phyloP scores from a whole-genome alignment of 2,888 invertebrate species.

The Steinernema scapterisci region DNA sequence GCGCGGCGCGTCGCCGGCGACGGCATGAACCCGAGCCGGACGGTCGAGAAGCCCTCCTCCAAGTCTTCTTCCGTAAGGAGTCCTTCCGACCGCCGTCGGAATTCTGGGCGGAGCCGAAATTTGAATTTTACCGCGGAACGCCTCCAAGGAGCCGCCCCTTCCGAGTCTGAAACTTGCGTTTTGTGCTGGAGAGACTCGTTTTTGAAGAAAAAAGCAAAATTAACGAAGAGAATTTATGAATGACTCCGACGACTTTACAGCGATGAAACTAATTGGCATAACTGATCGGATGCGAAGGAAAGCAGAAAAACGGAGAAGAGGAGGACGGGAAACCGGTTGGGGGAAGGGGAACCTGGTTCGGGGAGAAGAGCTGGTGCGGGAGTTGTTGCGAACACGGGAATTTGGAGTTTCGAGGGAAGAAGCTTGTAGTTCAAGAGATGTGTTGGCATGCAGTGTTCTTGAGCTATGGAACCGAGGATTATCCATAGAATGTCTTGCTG shows the following conservation, averaged over 20 bases:
- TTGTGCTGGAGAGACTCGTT: neutral
- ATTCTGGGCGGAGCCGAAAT: neutral
- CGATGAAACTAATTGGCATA: slow-evolving; percentile 23
- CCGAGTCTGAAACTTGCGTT: neutral
- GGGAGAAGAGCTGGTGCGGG: neutral
- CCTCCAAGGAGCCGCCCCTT: neutral
- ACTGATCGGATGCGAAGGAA: neutral
- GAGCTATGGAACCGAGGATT: too few species aligned
- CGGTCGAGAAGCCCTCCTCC: neutral
- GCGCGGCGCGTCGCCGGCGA: slow-evolving; percentile 15
- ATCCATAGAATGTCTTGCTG: too few species aligned
- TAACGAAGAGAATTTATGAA: neutral
- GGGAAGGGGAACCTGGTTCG: neutral
- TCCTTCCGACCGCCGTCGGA: neutral
- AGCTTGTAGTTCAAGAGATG: too few species aligned
- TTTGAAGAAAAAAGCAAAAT: neutral
- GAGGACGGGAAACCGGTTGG: slow-evolving; percentile 7
- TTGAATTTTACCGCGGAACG: slow-evolving; percentile 1
- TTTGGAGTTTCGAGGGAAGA: neutral
- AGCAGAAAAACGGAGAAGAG: neutral
- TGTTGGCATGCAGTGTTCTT: too few species aligned
- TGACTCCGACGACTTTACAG: neutral
- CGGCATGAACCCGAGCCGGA: neutral
- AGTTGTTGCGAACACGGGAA: slow-evolving; percentile 2
- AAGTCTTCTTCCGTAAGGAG: too few species aligned